Percentiles rank a stretch among this genome's conserved stretches.
Conservation (phyloP, 2,113 vertebrate genomes). For the Indri indri region DNA sequence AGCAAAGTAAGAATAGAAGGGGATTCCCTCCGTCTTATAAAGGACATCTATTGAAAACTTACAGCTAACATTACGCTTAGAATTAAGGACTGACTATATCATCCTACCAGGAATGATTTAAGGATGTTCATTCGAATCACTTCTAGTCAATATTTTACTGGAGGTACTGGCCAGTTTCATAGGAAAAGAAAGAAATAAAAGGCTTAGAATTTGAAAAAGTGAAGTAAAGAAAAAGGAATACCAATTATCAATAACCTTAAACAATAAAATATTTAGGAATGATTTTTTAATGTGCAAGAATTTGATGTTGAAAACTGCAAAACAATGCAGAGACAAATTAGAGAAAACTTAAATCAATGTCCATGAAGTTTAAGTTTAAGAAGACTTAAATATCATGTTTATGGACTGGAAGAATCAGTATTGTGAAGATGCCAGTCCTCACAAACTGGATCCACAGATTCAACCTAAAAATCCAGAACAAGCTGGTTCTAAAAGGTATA, state of each 20-base stretch:
- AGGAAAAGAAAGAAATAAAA: not conserved
- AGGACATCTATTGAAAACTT: not conserved
- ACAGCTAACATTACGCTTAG: not conserved
- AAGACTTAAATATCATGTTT: not conserved
- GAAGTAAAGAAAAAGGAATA: not conserved
- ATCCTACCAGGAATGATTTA: not conserved
- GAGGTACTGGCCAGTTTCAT: not conserved
- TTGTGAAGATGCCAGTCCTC: not conserved
- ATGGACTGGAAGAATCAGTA: not conserved
- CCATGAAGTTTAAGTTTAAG: no score
- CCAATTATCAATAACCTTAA: not conserved
- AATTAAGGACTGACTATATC: not conserved
- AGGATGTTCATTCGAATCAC: not conserved
- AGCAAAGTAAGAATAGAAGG: not conserved
- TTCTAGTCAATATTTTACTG: not conserved
- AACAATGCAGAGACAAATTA: not conserved
- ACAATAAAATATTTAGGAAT: not conserved
- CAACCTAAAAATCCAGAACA: not conserved
- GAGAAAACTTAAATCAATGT: not conserved
- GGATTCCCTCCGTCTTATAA: not conserved
- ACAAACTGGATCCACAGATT: not conserved
- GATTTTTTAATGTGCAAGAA: not conserved
- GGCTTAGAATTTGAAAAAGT: not conserved
- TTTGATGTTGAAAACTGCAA: not conserved
- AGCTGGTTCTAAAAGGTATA: not conserved